Base-by-base conservation (phyloP, 2,888 invertebrate species). In the Hirudinaria manillensis region DNA sequence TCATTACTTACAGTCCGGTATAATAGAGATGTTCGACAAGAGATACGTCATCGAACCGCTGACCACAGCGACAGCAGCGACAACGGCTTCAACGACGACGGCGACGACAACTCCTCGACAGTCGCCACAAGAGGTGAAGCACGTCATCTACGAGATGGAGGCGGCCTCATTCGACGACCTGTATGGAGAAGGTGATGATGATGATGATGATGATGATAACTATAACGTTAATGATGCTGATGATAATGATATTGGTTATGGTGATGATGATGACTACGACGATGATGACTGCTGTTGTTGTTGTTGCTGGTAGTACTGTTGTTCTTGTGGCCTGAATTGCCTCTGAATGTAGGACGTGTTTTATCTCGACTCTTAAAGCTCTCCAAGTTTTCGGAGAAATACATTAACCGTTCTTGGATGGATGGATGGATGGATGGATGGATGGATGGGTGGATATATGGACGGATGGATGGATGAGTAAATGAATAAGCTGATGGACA, bases 171-270 rank as follows among this genome's bases (percentile, higher is more conserved):
- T 61, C 24, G 61, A 27, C n/a, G 61, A 61, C 21, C 3, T 7
- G 2, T 2, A 29, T 32, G 24, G 16, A 3, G 51, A 70, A 1
- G 70, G 21, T 51, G 24, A 70, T 70, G 70, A 70, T 70, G 70
- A 70, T 70, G 70, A 38, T 45, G 70, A 24, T 70, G 68, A 68
- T 72, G 73, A 72, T 55, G 55, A 72, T 72, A 61, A 66, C 65
- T 29, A 72, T 72, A 61, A 16, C 65, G 73, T 2, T 72, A 61
- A 66, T 72, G 61, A 66, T 72, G 32, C 67, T 72, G 61, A 72
- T 34, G 36, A 10, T 34, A 1, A 34, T 68, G 68, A 34, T 68
- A 16, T 29, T 32, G 32, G 13, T 70, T 2, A 51, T 70, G 71
- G 45, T 68, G 32, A 68, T 68, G 68, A 32, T 67, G 67, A 67